Evolutionary conservation across 2,888 invertebrate genomes (phyloP).

Genomic region (Eucera pruinosa): DNA sequence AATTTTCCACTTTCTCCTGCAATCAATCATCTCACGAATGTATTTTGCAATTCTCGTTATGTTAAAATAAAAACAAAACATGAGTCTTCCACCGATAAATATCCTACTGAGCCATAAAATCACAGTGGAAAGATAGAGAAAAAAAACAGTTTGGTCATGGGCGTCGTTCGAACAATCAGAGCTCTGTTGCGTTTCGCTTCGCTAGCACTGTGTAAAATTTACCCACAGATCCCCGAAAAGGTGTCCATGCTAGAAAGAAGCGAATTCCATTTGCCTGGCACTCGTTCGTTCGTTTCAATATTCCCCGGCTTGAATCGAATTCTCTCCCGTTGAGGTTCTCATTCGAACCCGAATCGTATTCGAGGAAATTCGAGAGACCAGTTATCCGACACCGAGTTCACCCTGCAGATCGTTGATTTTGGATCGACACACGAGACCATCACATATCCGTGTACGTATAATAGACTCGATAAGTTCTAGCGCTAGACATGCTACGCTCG

Average conservation of each 20-base stretch:
- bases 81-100: background rate
- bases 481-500: conserved; percentile 46
- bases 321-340: too few relatives aligned
- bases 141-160: background rate
- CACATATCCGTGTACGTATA: conserved; percentile 74
- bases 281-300: conserved; percentile 32
- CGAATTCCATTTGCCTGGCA: conserved; percentile 20
- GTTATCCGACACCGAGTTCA: conserved; percentile 23
- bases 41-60: too few relatives aligned
- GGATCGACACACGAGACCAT: conserved; percentile 64
- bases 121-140: background rate
- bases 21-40: too few relatives aligned
- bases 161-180: conserved; percentile 33
- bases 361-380: conserved; percentile 3
- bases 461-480: conserved; percentile 71
- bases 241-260: background rate
- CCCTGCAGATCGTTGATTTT: conserved; percentile 57
- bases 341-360: background rate
- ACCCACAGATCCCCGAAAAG: background rate
- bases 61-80: too few relatives aligned
- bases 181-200: conserved; percentile 8
- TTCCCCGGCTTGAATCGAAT: background rate
- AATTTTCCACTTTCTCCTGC: too few relatives aligned
- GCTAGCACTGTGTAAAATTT: conserved; percentile 6
- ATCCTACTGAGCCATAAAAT: background rate